phyloP scores from a whole-genome alignment of 2,113 vertebrate species.

The Brienomyrus brachyistius region DNA sequence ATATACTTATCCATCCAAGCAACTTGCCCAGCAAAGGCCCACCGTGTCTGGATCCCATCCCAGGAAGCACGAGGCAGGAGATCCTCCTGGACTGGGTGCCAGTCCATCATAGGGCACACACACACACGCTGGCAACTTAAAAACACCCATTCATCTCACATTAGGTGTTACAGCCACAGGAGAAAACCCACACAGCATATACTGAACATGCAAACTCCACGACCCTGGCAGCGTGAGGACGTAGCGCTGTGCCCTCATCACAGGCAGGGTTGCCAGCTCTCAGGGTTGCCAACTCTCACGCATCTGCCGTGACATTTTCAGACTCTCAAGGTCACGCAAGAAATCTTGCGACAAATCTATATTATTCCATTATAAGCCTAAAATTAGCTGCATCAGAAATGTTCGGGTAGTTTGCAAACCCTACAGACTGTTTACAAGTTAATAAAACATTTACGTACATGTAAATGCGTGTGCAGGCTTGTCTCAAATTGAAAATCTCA shows the following conservation, averaged over 20 bases:
- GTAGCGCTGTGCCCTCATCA: neutral
- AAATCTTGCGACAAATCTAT: neutral
- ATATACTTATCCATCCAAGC: neutral
- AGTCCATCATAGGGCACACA: neutral
- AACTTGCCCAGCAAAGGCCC: neutral
- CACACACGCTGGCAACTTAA: neutral
- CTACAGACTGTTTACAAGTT: neutral
- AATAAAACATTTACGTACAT: neutral
- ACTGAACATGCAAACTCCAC: neutral
- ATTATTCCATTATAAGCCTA: neutral
- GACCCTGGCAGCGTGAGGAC: neutral
- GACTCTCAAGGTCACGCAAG: neutral
- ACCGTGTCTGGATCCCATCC: neutral
- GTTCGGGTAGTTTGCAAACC: neutral
- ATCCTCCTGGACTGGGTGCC: neutral
- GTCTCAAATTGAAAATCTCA: neutral
- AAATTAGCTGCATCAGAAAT: neutral
- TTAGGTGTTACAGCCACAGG: neutral
- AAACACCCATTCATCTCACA: neutral
- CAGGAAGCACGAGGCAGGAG: neutral
- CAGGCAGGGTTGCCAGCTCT: neutral
- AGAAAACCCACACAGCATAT: neutral
- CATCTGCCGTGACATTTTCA: neutral
- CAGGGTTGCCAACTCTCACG: neutral
- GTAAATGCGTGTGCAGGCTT: neutral